phyloP scores from a whole-genome alignment of 1,140 invertebrate genomes.

The Drosophila oshimai region DNA sequence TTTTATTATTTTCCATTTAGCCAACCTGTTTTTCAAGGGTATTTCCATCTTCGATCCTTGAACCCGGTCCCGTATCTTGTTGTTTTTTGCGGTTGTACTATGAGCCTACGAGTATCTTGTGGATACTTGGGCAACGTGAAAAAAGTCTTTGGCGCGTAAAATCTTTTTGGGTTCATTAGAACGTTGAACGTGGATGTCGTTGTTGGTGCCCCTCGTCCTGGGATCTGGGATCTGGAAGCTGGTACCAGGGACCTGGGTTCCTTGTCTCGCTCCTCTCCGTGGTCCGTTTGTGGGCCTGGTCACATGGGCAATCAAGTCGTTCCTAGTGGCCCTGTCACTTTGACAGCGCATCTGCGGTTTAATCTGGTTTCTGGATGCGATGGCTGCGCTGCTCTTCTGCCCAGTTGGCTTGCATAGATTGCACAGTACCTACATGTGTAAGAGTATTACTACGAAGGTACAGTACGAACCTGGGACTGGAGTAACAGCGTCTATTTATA shows the following conservation, averaged over 20 bases:
- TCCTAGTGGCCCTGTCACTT: slow-evolving; percentile 67
- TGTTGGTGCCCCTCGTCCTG: not conserved
- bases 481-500: slow-evolving; percentile 18
- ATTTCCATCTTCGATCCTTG: not conserved
- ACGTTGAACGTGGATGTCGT: slow-evolving; percentile 65
- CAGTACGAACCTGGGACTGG: slow-evolving; percentile 53
- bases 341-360: slow-evolving; percentile 77
- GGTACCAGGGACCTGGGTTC: not conserved
- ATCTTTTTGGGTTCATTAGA: slow-evolving; percentile 79
- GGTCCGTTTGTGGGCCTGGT: slow-evolving; percentile 23
- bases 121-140: slow-evolving; percentile 55
- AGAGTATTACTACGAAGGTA: slow-evolving; percentile 39
- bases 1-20: not conserved
- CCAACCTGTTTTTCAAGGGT: not conserved
- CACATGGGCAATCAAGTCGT: slow-evolving; percentile 73
- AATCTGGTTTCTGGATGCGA: slow-evolving; percentile 61
- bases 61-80: not conserved
- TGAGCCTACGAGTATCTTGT: slow-evolving; percentile 33
- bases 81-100: slow-evolving; percentile 47
- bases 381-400: slow-evolving; percentile 36
- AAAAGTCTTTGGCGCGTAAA: slow-evolving; percentile 77
- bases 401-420: slow-evolving; percentile 18
- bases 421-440: not conserved
- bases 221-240: not conserved
- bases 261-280: too few species aligned